A percentile compares a stretch with the other conserved stretches of the same genome.
These are phyloP conservation scores for Patella pellucida DNA, from an alignment of 2,888 invertebrate species.

Conservation along the genomic window DNA sequence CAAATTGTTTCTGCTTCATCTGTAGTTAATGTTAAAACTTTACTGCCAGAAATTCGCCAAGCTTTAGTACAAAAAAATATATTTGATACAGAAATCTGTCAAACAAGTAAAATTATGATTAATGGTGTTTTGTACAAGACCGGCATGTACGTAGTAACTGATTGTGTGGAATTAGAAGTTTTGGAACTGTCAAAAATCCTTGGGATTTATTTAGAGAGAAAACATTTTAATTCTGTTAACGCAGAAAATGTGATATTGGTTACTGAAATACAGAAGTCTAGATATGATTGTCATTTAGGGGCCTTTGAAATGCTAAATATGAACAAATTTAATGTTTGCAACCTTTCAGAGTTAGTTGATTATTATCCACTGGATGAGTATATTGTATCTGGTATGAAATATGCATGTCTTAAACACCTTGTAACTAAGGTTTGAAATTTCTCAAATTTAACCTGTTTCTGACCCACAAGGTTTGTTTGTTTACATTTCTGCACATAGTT, in stretches of 20 bases:
- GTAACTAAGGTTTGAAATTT: neutral
- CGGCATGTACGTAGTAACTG: constrained; percentile 11
- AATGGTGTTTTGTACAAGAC: neutral
- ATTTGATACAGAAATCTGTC: constrained; percentile 4
- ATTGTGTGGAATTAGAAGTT: neutral
- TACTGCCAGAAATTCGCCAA: neutral
- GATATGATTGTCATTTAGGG: neutral
- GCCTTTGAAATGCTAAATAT: neutral
- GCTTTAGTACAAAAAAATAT: neutral
- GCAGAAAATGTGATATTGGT: constrained; percentile 11
- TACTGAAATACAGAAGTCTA: constrained; percentile 13
- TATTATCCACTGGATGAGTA: constrained; percentile 18
- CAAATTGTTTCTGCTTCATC: neutral
- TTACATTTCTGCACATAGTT: too few species aligned
- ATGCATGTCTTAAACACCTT: constrained; percentile 8
- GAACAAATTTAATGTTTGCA: neutral
- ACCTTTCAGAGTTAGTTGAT: neutral
- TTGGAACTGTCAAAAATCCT: neutral
- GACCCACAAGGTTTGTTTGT: too few species aligned
- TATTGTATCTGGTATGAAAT: neutral
- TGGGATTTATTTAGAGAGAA: neutral
- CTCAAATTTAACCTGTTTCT: neutral
- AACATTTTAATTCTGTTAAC: neutral
- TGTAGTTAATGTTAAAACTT: neutral
- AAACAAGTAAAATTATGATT: constrained; percentile 1